These are phyloP conservation scores for Limnephilus auricula DNA, from an alignment of 2,888 invertebrate genomes.

Conservation along the genomic window DNA sequence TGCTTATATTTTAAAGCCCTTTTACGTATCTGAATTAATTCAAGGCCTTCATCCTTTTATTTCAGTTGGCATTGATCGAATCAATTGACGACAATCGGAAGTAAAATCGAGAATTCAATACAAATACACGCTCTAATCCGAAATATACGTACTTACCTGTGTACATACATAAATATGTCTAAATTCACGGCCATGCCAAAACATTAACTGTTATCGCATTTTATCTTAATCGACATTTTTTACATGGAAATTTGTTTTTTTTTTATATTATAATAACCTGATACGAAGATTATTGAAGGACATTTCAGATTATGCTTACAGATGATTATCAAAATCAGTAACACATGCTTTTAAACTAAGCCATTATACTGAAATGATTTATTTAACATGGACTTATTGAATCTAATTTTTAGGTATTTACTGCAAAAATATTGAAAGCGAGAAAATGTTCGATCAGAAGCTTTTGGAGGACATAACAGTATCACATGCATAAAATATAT, in stretches of 20 bases:
- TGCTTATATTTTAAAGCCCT: too few relatives aligned
- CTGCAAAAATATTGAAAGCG: not conserved
- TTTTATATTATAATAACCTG: not conserved
- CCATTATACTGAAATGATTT: not conserved
- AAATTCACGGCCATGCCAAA: not conserved
- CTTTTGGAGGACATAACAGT: too few relatives aligned
- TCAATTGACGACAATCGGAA: not conserved
- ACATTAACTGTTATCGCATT: not conserved
- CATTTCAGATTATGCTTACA: not conserved
- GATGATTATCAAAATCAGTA: not conserved
- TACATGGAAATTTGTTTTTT: not conserved
- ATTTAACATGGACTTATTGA: not conserved
- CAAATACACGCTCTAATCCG: not conserved
- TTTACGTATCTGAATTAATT: not conserved
- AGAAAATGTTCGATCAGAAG: too few relatives aligned
- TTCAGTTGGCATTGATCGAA: slow-evolving; percentile 9
- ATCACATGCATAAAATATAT: too few relatives aligned
- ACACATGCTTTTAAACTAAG: not conserved
- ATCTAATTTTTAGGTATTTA: not conserved
- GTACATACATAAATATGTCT: not conserved
- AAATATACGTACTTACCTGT: not conserved
- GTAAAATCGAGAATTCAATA: not conserved
- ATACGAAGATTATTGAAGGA: not conserved
- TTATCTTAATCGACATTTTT: not conserved
- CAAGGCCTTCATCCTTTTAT: slow-evolving; percentile 1